phyloP scores from a whole-genome alignment of 2,888 invertebrate species.

The Lithophane semibrunnea region DNA sequence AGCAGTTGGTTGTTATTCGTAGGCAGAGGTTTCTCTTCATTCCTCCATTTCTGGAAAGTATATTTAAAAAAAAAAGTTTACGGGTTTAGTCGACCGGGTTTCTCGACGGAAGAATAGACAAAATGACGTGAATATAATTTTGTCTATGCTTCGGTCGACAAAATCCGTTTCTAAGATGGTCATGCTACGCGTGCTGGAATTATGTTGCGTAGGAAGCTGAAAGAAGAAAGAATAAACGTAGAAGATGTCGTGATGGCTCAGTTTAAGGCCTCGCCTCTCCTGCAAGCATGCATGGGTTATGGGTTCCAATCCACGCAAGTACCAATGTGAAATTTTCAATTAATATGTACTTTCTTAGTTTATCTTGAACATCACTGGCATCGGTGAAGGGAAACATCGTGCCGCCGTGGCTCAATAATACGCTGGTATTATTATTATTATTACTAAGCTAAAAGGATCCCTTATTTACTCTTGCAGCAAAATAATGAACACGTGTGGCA shows the following conservation, averaged over 20 bases:
- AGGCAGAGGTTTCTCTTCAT: not conserved
- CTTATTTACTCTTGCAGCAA: conserved; percentile 20
- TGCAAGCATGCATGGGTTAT: too few species aligned
- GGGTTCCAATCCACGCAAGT: not conserved
- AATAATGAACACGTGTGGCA: conserved; percentile 40
- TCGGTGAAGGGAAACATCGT: not conserved
- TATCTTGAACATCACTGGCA: not conserved
- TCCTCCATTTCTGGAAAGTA: not conserved
- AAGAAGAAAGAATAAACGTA: not conserved
- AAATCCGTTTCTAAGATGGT: too few species aligned
- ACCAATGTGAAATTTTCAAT: not conserved
- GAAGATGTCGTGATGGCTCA: not conserved
- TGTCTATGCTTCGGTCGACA: too few species aligned
- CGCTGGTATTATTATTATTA: not conserved
- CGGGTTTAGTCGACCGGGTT: too few species aligned
- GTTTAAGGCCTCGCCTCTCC: too few species aligned
- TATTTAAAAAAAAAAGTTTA: too few species aligned
- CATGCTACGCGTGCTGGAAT: too few species aligned
- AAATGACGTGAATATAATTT: too few species aligned
- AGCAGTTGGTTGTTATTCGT: too few species aligned
- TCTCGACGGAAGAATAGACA: too few species aligned
- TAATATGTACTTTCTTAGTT: not conserved
- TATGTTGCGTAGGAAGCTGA: not conserved
- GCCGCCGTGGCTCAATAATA: not conserved
- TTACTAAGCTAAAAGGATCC: not conserved